These are phyloP conservation scores for Pyrrhia umbra DNA, from an alignment of 2,888 invertebrate species.

Conservation along the genomic window DNA sequence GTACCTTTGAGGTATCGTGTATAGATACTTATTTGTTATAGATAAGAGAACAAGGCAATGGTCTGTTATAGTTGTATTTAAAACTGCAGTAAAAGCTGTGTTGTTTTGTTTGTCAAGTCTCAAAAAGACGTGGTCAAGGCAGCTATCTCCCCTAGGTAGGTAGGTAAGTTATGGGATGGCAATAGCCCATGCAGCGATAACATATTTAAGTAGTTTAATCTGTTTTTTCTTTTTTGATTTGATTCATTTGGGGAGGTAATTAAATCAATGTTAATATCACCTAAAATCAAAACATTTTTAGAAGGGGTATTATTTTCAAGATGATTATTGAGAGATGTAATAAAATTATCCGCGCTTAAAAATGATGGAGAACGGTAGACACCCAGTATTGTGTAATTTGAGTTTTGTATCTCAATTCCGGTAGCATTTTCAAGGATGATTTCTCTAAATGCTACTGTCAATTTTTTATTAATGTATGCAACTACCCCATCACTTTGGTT, in stretches of 20 bases:
- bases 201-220: slow-evolving; percentile 7
- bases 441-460: background rate
- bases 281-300: background rate
- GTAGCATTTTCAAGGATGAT: slow-evolving; percentile 1
- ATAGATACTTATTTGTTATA: slow-evolving; percentile 1
- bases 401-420: background rate
- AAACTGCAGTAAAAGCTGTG: slow-evolving; percentile 19
- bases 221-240: slow-evolving; percentile 9
- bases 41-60: background rate
- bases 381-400: slow-evolving; percentile 1
- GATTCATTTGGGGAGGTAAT: slow-evolving; percentile 3
- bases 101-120: slow-evolving; percentile 17
- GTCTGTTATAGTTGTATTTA: slow-evolving; percentile 18
- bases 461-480: no score
- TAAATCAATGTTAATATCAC: slow-evolving; percentile 3
- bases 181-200: slow-evolving; percentile 5
- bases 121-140: slow-evolving; percentile 33
- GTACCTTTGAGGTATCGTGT: background rate
- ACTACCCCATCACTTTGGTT: no score
- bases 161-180: slow-evolving; percentile 6
- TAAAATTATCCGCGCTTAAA: slow-evolving; percentile 5
- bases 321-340: background rate
- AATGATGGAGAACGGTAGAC: slow-evolving; percentile 9
- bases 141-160: slow-evolving; percentile 14
- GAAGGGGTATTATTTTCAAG: background rate